Evolutionary conservation across 2,113 vertebrate genomes (phyloP).

Genomic region (Damaliscus lunatus): DNA sequence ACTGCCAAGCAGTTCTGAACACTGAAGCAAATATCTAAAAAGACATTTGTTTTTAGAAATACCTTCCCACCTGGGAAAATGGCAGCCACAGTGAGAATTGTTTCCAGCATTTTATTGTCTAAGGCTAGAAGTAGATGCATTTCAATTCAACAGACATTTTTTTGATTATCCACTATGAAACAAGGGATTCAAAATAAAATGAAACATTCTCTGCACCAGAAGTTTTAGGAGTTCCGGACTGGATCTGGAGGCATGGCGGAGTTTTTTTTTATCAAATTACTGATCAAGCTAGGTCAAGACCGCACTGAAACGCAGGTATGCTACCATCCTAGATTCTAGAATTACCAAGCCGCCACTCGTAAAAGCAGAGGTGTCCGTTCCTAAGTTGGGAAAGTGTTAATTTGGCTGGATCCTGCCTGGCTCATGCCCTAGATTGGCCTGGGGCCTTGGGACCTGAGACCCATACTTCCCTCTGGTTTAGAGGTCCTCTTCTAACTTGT

Average conservation of each 20-base stretch:
- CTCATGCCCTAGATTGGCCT: background rate
- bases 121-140: background rate
- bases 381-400: background rate
- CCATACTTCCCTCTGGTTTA: background rate
- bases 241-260: too few relatives aligned
- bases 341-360: background rate
- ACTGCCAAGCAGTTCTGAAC: background rate
- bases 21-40: background rate
- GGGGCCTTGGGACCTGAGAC: background rate
- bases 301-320: background rate
- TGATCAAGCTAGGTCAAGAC: background rate
- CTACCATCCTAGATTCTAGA: background rate
- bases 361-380: background rate
- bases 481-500: background rate
- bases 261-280: background rate
- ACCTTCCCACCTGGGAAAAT: background rate
- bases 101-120: background rate
- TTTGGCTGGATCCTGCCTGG: background rate
- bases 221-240: background rate
- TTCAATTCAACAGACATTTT: background rate
- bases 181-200: background rate
- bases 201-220: background rate
- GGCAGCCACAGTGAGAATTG: background rate
- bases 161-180: background rate
- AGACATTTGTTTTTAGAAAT: background rate